Evolutionary conservation across 2,888 invertebrate species (phyloP).

Genomic region (Drosophila prostipennis): DNA sequence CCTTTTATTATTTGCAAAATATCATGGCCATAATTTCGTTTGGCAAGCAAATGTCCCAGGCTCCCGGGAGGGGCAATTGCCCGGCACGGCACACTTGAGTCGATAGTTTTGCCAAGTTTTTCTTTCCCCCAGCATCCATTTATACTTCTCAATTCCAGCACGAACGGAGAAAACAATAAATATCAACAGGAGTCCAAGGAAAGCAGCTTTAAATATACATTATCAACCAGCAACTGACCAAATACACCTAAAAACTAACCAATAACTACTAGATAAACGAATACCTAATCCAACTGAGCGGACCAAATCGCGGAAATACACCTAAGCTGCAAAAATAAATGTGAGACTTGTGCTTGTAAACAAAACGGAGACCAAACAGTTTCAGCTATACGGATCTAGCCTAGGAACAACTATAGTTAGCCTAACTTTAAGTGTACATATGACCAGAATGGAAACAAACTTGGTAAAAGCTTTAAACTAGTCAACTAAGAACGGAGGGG

Average conservation of each 20-base stretch:
- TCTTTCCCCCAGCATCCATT: slow-evolving; percentile 11
- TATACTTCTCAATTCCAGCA: slow-evolving; percentile 39
- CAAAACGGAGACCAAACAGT: slow-evolving; percentile 15
- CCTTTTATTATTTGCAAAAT: slow-evolving; percentile 45
- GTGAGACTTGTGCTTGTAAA: slow-evolving; percentile 55
- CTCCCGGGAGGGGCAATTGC: slow-evolving; percentile 8
- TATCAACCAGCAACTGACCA: slow-evolving; percentile 29
- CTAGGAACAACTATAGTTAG: slow-evolving; percentile 32
- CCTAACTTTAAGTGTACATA: slow-evolving; percentile 75
- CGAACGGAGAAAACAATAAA: slow-evolving; percentile 52
- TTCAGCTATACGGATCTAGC: slow-evolving; percentile 13
- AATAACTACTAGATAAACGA: slow-evolving; percentile 30
- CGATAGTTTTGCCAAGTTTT: neutral
- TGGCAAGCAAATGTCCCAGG: slow-evolving; percentile 33
- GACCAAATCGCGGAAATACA: slow-evolving; percentile 24
- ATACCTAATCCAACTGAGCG: slow-evolving; percentile 44
- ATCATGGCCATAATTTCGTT: slow-evolving; percentile 64
- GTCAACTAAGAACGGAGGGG: slow-evolving; percentile 49
- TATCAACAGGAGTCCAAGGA: slow-evolving; percentile 41
- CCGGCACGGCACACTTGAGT: slow-evolving; percentile 50
- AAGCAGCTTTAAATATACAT: slow-evolving; percentile 38
- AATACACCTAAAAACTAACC: slow-evolving; percentile 13
- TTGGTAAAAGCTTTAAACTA: slow-evolving; percentile 81
- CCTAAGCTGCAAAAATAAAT: slow-evolving; percentile 53
- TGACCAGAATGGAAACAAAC: slow-evolving; percentile 66